These are phyloP conservation scores for Chrysina gloriosa DNA, from an alignment of 2,888 invertebrate genomes.

Conservation along the genomic window DNA sequence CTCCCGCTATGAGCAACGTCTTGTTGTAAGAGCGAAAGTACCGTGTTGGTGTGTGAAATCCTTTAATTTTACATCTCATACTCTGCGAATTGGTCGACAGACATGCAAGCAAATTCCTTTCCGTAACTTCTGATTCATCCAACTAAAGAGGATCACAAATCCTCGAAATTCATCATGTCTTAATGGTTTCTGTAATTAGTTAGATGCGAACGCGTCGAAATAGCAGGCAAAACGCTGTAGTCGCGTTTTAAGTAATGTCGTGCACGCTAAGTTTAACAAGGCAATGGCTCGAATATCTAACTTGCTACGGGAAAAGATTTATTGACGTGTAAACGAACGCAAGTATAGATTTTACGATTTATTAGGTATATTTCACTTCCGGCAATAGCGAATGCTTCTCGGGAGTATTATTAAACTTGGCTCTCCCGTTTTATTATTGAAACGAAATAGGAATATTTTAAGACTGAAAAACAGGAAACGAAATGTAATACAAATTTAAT, in stretches of 20 bases:
- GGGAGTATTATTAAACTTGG: too few relatives aligned
- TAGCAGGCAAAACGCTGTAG: background rate
- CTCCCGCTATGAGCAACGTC: too few relatives aligned
- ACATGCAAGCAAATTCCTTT: background rate
- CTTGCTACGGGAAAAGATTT: background rate
- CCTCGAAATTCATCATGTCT: constrained; percentile 27
- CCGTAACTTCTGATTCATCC: background rate
- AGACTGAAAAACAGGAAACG: too few relatives aligned
- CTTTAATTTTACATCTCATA: background rate
- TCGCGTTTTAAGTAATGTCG: background rate
- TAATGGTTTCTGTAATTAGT: constrained; percentile 18
- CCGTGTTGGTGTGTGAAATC: too few relatives aligned
- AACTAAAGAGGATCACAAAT: background rate
- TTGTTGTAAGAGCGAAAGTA: too few relatives aligned
- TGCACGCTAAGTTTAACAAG: background rate
- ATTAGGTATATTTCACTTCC: too few relatives aligned
- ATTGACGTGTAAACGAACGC: background rate
- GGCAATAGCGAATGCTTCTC: too few relatives aligned
- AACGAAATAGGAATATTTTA: too few relatives aligned
- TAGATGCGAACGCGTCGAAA: background rate
- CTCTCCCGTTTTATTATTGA: too few relatives aligned
- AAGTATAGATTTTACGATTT: background rate
- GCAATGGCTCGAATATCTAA: background rate
- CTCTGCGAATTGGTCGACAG: too few relatives aligned
- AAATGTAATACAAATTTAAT: too few relatives aligned